Base-by-base conservation (phyloP, 2,113 vertebrate genomes). In the Planiliza haematocheilus region DNA sequence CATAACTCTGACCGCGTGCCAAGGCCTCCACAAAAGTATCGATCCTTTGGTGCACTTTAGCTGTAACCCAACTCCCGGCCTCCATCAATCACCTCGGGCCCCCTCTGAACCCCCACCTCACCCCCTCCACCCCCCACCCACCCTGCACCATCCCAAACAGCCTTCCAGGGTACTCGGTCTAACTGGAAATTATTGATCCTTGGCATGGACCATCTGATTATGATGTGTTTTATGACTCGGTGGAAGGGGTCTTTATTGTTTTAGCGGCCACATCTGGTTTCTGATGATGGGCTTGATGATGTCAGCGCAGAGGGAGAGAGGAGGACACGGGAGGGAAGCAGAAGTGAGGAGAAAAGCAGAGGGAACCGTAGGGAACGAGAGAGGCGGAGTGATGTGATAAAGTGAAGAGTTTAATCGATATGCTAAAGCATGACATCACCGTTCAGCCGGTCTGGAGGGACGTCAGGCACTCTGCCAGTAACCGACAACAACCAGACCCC, bases 31-130 rank as follows among this genome's bases (percentile, higher is more conserved):
- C 77, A 82, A 88, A 30, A 81, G 79, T 77, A 91, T 91, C 24
- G 91, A 92, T 91, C 66, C 84, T 62, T 73, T 42, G 39, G 77
- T 85, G 91, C 91, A 91, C 91, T 92, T 90, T 90, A 91, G 82
- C 82, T 87, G 91, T 85, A 92, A 92, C 87, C 87, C 80, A 74
- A 90, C 88, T 82, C 91, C 62, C 55, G 10, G 51, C 73, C 71
- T 18, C 78, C 86, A 82, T 80, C 81, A 77, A 62, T 81, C 73
- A 86, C 45, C 68, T 63, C 80, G 70, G 7, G 13, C 34, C 56
- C 74, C 71, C 53, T 69, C 45, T 63, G 66, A 57, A 65, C 57
- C 46, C 73, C 89, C 71, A n/a, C n/a, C n/a, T n/a, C n/a, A n/a
- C n/a, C n/a, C n/a, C n/a, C n/a, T n/a, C n/a, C n/a, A n/a, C n/a